Percentiles rank a stretch among this genome's conserved stretches.
Conservation (phyloP, 2,888 invertebrate species). For the Petrolisthes manimaculis region DNA sequence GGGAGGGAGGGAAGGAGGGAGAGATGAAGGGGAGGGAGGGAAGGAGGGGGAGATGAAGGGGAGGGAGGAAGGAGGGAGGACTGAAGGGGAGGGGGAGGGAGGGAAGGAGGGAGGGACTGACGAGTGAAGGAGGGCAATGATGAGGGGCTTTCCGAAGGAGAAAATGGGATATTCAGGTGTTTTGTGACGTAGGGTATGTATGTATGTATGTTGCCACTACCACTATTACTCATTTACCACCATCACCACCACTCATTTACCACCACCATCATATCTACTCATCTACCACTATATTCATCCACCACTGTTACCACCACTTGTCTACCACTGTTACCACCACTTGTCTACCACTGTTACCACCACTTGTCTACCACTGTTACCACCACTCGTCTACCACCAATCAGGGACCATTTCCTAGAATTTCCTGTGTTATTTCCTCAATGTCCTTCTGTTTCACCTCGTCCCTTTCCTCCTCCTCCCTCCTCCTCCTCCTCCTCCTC, state of each 20-base stretch:
- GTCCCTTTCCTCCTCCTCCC: no score
- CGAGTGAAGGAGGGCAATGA: background rate
- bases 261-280: background rate
- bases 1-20: background rate
- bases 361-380: no score
- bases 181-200: background rate
- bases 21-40: background rate
- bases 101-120: background rate
- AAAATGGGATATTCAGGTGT: background rate
- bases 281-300: background rate
- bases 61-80: background rate
- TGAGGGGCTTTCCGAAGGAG: background rate
- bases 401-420: background rate
- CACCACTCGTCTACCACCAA: no score
- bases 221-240: background rate
- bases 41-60: background rate
- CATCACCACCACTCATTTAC: background rate
- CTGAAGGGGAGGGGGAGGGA: background rate
- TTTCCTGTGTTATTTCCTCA: background rate
- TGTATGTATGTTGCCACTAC: background rate
- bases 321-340: no score
- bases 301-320: background rate
- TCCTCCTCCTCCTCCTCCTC: no score
- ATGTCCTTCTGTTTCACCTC: background rate
- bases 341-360: no score